Conservation (phyloP, 2,888 invertebrate genomes). For the Chaetogeoica ovagalla region DNA sequence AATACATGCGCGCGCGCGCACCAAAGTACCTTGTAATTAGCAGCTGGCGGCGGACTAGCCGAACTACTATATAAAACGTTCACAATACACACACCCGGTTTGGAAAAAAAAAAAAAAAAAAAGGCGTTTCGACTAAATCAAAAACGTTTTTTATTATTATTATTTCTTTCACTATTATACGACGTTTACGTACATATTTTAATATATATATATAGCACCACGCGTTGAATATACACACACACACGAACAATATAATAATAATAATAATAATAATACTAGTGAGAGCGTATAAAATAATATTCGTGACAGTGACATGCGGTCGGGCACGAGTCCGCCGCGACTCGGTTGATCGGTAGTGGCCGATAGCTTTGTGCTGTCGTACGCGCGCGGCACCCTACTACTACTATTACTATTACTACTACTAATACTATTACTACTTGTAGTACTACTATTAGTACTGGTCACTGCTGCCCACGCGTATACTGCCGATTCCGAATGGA, state of each 20-base stretch:
- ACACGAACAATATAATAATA: neutral
- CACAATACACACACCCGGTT: constrained; percentile 33
- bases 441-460: too few relatives aligned
- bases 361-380: constrained; percentile 46
- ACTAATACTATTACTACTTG: too few relatives aligned
- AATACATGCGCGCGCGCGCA: too few relatives aligned
- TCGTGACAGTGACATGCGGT: constrained; percentile 51
- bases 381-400: too few relatives aligned
- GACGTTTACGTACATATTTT: too few relatives aligned
- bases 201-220: too few relatives aligned
- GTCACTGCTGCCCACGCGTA: too few relatives aligned
- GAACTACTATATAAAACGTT: neutral
- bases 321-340: constrained; percentile 1
- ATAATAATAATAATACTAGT: too few relatives aligned
- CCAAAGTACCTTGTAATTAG: constrained; percentile 51
- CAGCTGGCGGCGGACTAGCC: constrained; percentile 26
- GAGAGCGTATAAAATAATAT: too few relatives aligned
- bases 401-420: too few relatives aligned
- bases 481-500: too few relatives aligned
- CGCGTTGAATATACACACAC: neutral
- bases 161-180: too few relatives aligned
- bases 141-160: constrained; percentile 16
- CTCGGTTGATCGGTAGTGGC: constrained; percentile 38
- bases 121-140: constrained; percentile 47
- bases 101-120: constrained; percentile 13